Evolutionary conservation across 2,888 invertebrate genomes (phyloP), one percentile per base, ranked within the genome.

Genomic region (Syritta pipiens): DNA sequence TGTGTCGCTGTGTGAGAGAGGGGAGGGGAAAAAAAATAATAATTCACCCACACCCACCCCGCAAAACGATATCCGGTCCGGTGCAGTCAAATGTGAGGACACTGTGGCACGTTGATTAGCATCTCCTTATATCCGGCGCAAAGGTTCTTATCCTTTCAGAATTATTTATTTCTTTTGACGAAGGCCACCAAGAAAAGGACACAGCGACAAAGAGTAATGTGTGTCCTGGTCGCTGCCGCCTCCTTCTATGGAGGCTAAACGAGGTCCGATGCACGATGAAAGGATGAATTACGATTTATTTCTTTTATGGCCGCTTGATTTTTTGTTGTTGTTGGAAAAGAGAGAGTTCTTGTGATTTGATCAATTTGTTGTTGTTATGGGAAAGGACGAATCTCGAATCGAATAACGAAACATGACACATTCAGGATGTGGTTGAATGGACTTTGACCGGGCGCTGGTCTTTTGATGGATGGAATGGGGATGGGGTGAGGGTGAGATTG

Each of bases 121-220:
- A 79, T 79, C 79, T 79, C 30, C 68, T 79, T 79, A 79, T 79
- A 79, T 79, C 79, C 79, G 79, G 79, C 44, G 44, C 74, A 68
- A 74, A 68, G 62, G 67, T 79, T 65, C 57, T 68, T 74, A 74
- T 67, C 79, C 79, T 74, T 79, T 74, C 67, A 49, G 55, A 68
- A 74, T 74, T 79, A 79, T 79, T 79, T 79, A 79, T 79, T 79
- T 62, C 79, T 74, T 79, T 79, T 79, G 72, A 79, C 24, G 72
- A 67, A 60, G 48, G 59, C 9, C 19, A 17, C 40, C 46, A 28
- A 62, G 60, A 42, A 51, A 68, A 69, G 51, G 69, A n/a, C 40
- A 60, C 65, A 63, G 72, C 48, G 48, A 62, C 65, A 53, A 46
- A 65, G 59, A 72, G 67, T 53, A 53, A 60, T 72, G 72, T 67